These are phyloP conservation scores for Nematostella vectensis DNA, from an alignment of 92 coral and sea anemone genomes.

Conservation along the genomic window DNA sequence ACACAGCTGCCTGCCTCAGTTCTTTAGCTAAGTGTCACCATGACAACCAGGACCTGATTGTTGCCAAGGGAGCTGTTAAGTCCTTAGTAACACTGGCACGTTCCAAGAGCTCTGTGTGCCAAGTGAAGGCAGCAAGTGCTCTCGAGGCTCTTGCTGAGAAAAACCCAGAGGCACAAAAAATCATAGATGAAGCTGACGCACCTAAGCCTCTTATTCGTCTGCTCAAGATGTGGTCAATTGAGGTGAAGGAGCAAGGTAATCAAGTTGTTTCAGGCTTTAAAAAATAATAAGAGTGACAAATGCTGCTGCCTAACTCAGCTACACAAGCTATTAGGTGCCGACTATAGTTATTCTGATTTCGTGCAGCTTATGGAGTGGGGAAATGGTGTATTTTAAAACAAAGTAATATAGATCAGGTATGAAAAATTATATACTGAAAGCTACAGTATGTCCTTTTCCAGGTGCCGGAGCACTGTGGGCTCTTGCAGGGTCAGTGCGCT, in stretches of 20 bases:
- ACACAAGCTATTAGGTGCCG: no score
- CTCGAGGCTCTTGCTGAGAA: conserved; percentile 75
- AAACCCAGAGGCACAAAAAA: conserved; percentile 82
- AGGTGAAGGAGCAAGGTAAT: conserved; percentile 93
- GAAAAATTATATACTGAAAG: no score
- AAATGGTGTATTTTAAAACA: no score
- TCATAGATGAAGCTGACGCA: conserved; percentile 85
- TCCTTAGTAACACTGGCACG: conserved; percentile 72
- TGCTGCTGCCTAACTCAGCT: no score
- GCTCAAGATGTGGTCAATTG: conserved; percentile 92
- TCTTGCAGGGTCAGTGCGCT: conserved; percentile 75
- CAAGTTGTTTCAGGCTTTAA: neutral
- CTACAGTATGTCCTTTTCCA: no score
- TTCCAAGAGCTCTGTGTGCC: conserved; percentile 75
- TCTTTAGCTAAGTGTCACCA: conserved; percentile 68
- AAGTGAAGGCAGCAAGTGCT: conserved; percentile 98
- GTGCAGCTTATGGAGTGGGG: no score
- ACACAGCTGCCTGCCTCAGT: conserved; percentile 91
- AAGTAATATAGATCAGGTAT: no score
- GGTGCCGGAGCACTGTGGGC: conserved; percentile 99
- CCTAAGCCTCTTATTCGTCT: conserved; percentile 83
- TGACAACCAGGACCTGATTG: conserved; percentile 77
- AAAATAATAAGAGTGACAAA: no score
- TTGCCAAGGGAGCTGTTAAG: conserved; percentile 77
- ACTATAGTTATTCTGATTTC: no score